Conservation (phyloP, 2,113 vertebrate species). For the Okapia johnstoni region DNA sequence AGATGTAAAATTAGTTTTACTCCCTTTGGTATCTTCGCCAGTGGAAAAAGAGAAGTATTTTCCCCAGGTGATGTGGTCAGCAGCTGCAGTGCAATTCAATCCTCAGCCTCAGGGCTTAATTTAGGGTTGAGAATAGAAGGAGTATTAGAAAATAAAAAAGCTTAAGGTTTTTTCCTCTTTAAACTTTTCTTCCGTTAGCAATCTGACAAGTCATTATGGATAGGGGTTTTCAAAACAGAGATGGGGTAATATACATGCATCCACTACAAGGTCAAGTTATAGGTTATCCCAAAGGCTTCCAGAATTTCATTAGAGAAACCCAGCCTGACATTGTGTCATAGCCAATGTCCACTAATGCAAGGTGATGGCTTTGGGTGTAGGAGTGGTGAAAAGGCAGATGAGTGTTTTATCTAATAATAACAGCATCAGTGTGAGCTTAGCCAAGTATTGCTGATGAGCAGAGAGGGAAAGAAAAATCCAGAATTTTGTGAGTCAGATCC, state of each 20-base stretch:
- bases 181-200: background rate
- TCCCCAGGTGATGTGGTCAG: background rate
- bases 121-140: background rate
- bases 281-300: conserved; percentile 38
- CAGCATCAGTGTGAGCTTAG: conserved; percentile 54
- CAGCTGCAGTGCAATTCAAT: accelerated
- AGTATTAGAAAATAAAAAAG: background rate
- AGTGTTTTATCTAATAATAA: conserved; percentile 75
- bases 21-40: background rate
- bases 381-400: conserved; percentile 65
- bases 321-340: conserved; percentile 65
- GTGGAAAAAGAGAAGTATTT: background rate
- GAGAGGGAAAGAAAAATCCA: background rate
- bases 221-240: background rate
- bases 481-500: background rate
- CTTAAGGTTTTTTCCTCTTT: background rate
- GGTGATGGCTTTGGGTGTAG: conserved; percentile 56
- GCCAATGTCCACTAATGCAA: conserved; percentile 67
- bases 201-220: background rate
- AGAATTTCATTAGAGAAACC: conserved; percentile 66
- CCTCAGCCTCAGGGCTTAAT: background rate
- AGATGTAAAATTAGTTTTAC: background rate
- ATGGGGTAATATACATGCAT: background rate
- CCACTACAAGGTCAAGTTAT: conserved; percentile 11
- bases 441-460: conserved; percentile 50